Percentiles rank a stretch among this genome's conserved stretches.
phyloP scores from a whole-genome alignment of 2,888 invertebrate species.

The Adineta ricciae region DNA sequence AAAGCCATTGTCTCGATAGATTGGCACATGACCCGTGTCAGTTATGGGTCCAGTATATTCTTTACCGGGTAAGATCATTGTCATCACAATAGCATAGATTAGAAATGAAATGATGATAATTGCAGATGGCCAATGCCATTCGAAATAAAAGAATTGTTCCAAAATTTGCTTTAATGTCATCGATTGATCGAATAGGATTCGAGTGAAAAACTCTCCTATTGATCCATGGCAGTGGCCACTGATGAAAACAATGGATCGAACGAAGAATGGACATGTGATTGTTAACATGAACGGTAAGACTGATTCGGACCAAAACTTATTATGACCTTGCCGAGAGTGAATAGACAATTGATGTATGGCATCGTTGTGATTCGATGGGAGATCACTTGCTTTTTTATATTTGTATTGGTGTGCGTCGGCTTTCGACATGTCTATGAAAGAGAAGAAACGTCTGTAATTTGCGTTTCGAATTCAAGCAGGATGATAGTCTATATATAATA shows the following conservation, averaged over 20 bases:
- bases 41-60: constrained; percentile 52
- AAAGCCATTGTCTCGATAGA: constrained; percentile 53
- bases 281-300: neutral
- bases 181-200: neutral
- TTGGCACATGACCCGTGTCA: constrained; percentile 51
- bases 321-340: neutral
- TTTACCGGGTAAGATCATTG: constrained; percentile 50
- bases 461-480: too few species aligned
- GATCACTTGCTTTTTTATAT: neutral
- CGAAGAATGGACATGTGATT: neutral
- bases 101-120: constrained; percentile 35
- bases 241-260: neutral
- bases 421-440: neutral
- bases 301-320: constrained; percentile 1
- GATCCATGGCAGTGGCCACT: neutral
- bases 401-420: neutral
- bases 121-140: constrained; percentile 13
- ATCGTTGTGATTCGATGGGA: neutral
- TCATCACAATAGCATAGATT: constrained; percentile 50
- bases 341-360: neutral
- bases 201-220: neutral
- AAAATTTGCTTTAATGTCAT: constrained; percentile 16
- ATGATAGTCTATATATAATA: too few species aligned
- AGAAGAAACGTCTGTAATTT: too few species aligned
- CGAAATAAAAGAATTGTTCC: neutral